These are phyloP conservation scores for Cynopterus sphinx DNA, from an alignment of 2,797 vertebrate genomes.

Conservation along the genomic window DNA sequence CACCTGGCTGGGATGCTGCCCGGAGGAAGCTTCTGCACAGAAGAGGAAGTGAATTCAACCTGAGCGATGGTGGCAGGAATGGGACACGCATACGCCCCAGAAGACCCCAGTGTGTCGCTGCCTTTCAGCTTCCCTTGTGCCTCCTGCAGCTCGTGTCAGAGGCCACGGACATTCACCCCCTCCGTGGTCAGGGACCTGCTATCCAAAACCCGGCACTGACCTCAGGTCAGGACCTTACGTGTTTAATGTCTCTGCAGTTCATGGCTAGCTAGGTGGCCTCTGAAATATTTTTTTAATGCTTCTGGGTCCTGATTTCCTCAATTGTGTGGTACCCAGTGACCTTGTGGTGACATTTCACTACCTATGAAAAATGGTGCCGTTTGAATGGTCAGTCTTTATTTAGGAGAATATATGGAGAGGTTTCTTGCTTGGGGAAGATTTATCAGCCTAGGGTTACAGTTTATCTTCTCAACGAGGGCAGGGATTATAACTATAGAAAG, in stretches of 20 bases:
- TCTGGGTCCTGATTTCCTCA: constrained; percentile 45
- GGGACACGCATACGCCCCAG: background rate
- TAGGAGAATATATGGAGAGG: background rate
- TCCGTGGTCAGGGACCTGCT: accelerated
- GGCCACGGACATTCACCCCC: background rate
- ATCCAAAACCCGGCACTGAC: constrained; percentile 42
- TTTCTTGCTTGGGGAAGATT: background rate
- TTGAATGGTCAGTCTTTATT: background rate
- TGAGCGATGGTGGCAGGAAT: background rate
- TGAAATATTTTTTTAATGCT: constrained; percentile 56
- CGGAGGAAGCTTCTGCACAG: background rate
- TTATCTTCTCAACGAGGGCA: background rate
- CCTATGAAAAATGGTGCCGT: background rate
- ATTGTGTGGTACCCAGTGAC: background rate
- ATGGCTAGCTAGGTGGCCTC: constrained; percentile 50
- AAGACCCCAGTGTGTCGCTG: accelerated
- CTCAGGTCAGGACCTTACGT: background rate
- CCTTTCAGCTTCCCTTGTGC: background rate
- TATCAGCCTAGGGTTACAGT: background rate
- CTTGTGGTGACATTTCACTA: background rate
- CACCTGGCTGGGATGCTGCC: accelerated
- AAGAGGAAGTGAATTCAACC: constrained; percentile 1
- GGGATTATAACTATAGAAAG: background rate
- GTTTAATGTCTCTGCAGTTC: constrained; percentile 16
- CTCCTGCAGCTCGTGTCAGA: background rate